Evolutionary conservation across 2,797 vertebrate species (phyloP), one percentile per base, ranked within the genome.

Genomic region (Coendou prehensilis): DNA sequence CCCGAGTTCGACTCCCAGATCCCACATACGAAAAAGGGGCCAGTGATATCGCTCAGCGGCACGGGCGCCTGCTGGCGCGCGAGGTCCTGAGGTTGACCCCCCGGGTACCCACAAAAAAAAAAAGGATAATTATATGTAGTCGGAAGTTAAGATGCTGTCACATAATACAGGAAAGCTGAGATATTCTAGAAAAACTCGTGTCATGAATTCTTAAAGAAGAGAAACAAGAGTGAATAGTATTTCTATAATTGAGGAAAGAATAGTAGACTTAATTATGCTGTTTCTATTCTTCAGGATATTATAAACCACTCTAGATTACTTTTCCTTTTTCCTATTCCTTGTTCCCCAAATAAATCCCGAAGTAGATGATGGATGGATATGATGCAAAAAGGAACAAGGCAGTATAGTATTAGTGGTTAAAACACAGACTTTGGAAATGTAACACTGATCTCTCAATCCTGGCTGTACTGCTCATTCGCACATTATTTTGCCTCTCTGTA

Each of bases 81-180:
- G 37, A 41, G 37, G 37, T 41, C 37, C 37, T 41, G 37, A 41
- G 37, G 37, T 41, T 2, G 2, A 41, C 37, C 37, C 37, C 37
- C 37, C 37, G 2, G 37, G 37, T 41, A 2, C 37, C 37, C 37
- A 41, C 37, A 41, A 41, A 41, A 41, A 41, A 41, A 28, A 45
- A 78, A 81, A 92, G 75, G 57, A 83, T 95, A 95, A 93, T 9
- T 76, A 87, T 18, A 93, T 9, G 61, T 20, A 63, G 33, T 54
- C 76, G 87, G 78, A 95, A 20, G 84, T 83, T 78, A 96, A 94
- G 95, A 88, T 85, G 28, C 78, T 95, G 50, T 90, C 73, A 96
- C 20, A 37, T 64, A 89, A 97, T 73, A 96, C 54, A 82, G 69
- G 26, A n/a, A 89, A 91, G 63, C 1, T 56, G 67, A 96, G 92